phyloP scores from a whole-genome alignment of 2,113 vertebrate genomes.

The Cranoglanis bouderius region DNA sequence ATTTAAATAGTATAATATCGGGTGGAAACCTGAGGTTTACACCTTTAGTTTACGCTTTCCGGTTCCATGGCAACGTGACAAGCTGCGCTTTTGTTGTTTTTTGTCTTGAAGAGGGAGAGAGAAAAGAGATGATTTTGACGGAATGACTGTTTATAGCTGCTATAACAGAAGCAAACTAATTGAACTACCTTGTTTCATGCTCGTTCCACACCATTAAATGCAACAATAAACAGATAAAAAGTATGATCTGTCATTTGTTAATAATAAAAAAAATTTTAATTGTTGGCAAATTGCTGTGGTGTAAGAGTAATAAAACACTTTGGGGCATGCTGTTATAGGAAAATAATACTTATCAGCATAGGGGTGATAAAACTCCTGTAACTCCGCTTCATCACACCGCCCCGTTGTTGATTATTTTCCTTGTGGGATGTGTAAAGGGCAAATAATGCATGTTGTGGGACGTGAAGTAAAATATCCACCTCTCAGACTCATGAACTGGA shows the following conservation, averaged over 20 bases:
- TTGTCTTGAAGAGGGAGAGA: neutral
- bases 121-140: neutral
- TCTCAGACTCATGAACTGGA: conserved; percentile 17
- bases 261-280: neutral
- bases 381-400: neutral
- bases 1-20: too few relatives aligned
- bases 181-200: neutral
- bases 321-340: neutral
- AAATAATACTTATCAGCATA: neutral
- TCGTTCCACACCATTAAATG: neutral
- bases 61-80: neutral
- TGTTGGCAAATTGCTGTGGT: neutral
- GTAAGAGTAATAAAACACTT: neutral
- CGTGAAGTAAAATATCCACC: neutral
- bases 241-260: neutral
- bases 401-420: neutral
- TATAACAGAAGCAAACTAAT: neutral
- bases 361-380: neutral
- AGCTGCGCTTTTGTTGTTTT: neutral
- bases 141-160: neutral
- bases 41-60: neutral
- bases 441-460: neutral
- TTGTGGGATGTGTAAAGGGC: neutral
- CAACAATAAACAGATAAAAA: neutral
- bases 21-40: neutral